Evolutionary conservation across 2,888 invertebrate genomes (phyloP).

Genomic region (Mystacides longicornis): DNA sequence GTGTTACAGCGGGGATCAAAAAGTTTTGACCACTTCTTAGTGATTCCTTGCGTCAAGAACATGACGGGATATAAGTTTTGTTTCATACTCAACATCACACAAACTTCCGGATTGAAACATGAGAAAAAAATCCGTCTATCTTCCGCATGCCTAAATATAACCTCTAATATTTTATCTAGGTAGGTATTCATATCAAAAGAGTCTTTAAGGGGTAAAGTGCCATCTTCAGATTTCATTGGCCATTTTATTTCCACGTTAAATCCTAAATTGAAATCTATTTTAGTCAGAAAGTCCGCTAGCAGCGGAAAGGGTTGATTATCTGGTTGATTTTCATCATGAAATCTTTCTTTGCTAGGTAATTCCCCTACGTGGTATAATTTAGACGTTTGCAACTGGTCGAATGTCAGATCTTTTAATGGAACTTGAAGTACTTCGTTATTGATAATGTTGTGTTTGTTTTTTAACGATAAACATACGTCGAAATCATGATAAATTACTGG

Average conservation of each 20-base stretch:
- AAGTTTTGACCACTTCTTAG: constrained; percentile 65
- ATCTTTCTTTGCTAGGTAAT: constrained; percentile 64
- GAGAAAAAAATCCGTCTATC: constrained; percentile 84
- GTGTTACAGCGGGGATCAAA: constrained; percentile 76
- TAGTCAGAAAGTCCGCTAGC: constrained; percentile 70
- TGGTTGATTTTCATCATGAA: constrained; percentile 75
- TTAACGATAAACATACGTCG: constrained; percentile 85
- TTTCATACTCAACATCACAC: constrained; percentile 85
- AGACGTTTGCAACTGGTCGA: constrained; percentile 82
- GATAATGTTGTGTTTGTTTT: constrained; percentile 66
- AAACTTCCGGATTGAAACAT: constrained; percentile 94
- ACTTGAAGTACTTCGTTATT: constrained; percentile 81
- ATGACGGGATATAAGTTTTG: constrained; percentile 97
- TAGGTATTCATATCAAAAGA: constrained; percentile 89
- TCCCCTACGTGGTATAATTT: constrained; percentile 69
- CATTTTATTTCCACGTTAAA: constrained; percentile 98
- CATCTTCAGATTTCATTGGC: constrained; percentile 84
- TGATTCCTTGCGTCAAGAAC: constrained; percentile 67
- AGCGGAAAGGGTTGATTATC: constrained; percentile 95
- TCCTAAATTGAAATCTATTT: constrained; percentile 78
- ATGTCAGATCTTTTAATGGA: constrained; percentile 87
- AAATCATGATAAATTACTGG: constrained; percentile 98
- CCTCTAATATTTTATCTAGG: constrained; percentile 79
- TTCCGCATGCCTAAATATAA: constrained; percentile 72
- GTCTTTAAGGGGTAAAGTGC: constrained; percentile 79